Evolutionary conservation across 2,113 vertebrate species (phyloP), one percentile per base, ranked within the genome.

Genomic region (Strix aluco): DNA sequence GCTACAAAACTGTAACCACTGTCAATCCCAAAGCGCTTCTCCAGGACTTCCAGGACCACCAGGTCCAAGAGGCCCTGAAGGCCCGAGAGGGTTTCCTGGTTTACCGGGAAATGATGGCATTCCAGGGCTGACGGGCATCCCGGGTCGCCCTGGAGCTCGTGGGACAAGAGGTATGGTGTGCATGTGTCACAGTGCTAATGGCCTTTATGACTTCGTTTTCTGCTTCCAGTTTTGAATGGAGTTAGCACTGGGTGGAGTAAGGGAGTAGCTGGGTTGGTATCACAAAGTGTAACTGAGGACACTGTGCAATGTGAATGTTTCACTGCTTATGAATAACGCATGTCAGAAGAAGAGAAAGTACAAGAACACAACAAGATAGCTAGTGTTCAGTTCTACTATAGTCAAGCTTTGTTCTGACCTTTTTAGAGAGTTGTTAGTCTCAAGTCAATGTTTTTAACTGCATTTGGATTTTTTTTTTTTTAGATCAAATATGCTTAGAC

Each of bases 61-160:
- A 22, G 99, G 99, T 72, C 98, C 98, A 61, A 67, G 88, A 27
- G 99, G 99, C 51, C 98, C 98, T 25, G 98, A 99, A 94, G 99
- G 99, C 61, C 95, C 98, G 15, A 98, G 98, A 94, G 99, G 99
- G 17, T 97, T 98, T 97, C 98, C 99, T 81, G 99, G 99, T 58
- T 92, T 98, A 52, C 98, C 98, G 30, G 99, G 99, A 57, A 98
- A 96, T 54, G 98, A 98, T 72, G 99, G 99, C 15, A 67, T 98
- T 94, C 98, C 98, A 0, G 99, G 99, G 42, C 95, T 97, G 57
- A 98, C 97, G 49, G 99, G 99, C 77, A 95, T 96, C 75, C 98
- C 98, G 1, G 99, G 99, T 11, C 97, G 90, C n/a, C 99, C 98
- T 77, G 99, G 99, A 29, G 81, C 98, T 77, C 97, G 97, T 93